Evolutionary conservation across 2,797 vertebrate species (phyloP).

Genomic region (Peromyscus melanophrys): DNA sequence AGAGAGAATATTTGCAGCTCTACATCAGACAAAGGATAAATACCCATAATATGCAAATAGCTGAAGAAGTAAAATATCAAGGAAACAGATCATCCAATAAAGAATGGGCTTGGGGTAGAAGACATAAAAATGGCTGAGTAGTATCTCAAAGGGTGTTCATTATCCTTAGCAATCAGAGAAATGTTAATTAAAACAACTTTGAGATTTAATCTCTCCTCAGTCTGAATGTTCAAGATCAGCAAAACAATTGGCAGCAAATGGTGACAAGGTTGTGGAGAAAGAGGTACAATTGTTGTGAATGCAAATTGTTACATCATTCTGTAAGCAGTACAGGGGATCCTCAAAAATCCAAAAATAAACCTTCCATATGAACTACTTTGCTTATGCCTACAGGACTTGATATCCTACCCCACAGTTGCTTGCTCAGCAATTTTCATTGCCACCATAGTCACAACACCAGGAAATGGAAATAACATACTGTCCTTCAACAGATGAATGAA

Average conservation of each 20-base stretch:
- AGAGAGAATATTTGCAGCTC: neutral
- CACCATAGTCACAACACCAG: neutral
- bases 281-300: neutral
- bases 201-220: neutral
- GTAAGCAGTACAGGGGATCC: no score
- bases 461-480: neutral
- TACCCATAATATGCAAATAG: neutral
- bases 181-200: neutral
- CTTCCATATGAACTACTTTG: neutral
- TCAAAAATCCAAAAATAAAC: neutral
- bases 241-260: neutral
- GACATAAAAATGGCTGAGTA: neutral
- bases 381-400: neutral
- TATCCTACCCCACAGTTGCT: neutral
- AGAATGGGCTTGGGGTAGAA: neutral
- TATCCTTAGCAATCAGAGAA: neutral
- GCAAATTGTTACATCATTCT: neutral
- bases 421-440: no score
- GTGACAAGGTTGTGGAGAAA: neutral
- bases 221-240: neutral
- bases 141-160: neutral
- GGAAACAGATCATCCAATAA: neutral
- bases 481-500: neutral
- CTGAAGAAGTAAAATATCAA: neutral
- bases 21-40: neutral